Conservation (phyloP, 2,888 invertebrate species). For the Drosophila helvetica region DNA sequence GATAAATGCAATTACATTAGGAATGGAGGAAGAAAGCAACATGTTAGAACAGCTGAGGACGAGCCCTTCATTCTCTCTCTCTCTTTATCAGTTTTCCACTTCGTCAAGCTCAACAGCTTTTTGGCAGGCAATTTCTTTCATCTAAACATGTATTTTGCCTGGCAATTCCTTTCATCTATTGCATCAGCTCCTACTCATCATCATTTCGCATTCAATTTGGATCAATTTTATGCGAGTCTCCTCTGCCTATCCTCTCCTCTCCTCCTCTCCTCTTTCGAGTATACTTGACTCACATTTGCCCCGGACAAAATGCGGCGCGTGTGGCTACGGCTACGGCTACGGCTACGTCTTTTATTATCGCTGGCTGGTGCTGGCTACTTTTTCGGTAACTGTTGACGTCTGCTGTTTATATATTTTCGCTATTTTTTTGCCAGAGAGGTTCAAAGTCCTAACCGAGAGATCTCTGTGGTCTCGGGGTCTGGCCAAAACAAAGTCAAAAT, state of each 20-base stretch:
- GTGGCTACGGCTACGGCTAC: slow-evolving; percentile 29
- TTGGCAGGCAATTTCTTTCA: background rate
- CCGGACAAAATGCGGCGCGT: slow-evolving; percentile 53
- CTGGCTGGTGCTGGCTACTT: slow-evolving; percentile 30
- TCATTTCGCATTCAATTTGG: slow-evolving; percentile 11
- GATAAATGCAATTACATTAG: slow-evolving; percentile 37
- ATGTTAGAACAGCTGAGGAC: slow-evolving; percentile 1
- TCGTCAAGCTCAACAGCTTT: slow-evolving; percentile 16
- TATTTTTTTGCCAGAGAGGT: slow-evolving; percentile 27
- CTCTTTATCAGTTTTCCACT: background rate
- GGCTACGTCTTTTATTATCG: slow-evolving; percentile 53
- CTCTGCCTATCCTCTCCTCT: background rate
- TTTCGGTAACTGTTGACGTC: slow-evolving; percentile 64
- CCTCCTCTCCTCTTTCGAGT: slow-evolving; percentile 5
- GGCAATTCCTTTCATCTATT: slow-evolving; percentile 23
- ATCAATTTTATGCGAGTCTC: background rate
- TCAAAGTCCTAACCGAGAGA: slow-evolving; percentile 56
- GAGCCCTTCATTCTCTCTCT: background rate
- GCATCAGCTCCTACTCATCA: slow-evolving; percentile 48
- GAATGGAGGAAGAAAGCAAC: slow-evolving; percentile 1
- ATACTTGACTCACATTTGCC: slow-evolving; percentile 71
- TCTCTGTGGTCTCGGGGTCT: background rate
- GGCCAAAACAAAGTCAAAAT: slow-evolving; percentile 4
- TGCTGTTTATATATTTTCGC: slow-evolving; percentile 19
- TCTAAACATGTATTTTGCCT: slow-evolving; percentile 14